These are phyloP conservation scores for Argyra leucocephala DNA, from an alignment of 2,888 invertebrate species.

Conservation along the genomic window DNA sequence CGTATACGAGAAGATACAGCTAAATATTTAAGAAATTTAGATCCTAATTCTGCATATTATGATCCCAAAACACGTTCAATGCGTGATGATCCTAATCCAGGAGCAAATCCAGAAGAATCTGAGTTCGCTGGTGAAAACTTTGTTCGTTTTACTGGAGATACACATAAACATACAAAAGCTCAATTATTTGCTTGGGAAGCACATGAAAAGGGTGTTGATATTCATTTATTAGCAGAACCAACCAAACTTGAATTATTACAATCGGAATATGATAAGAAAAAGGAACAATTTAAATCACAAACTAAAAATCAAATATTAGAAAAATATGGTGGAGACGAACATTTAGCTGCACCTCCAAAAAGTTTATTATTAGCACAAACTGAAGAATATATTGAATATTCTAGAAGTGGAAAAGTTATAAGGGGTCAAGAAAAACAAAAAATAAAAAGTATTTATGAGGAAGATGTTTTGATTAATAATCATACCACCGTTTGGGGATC, in stretches of 20 bases:
- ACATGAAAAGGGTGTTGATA: constrained; percentile 83
- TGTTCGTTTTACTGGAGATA: constrained; percentile 89
- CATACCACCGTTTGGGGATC: constrained; percentile 95
- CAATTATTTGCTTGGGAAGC: constrained; percentile 98
- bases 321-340: constrained; percentile 91
- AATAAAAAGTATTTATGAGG: constrained; percentile 82
- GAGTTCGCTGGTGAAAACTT: constrained; percentile 95
- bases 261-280: constrained; percentile 80
- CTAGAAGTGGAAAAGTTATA: constrained; percentile 77
- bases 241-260: constrained; percentile 90
- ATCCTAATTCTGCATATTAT: constrained; percentile 96
- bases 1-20: constrained; percentile 98
- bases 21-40: constrained; percentile 92
- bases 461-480: constrained; percentile 85
- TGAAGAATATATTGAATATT: constrained; percentile 92
- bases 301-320: constrained; percentile 77
- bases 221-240: constrained; percentile 92
- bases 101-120: constrained; percentile 49
- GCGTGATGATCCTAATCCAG: constrained; percentile 88
- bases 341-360: constrained; percentile 76
- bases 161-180: constrained; percentile 76
- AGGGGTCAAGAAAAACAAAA: constrained; percentile 81
- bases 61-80: constrained; percentile 98
- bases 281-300: constrained; percentile 77
- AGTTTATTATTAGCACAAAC: constrained; percentile 83